These are phyloP conservation scores for Rousettus leschenaultii DNA, from an alignment of 2,113 vertebrate genomes.

Conservation along the genomic window DNA sequence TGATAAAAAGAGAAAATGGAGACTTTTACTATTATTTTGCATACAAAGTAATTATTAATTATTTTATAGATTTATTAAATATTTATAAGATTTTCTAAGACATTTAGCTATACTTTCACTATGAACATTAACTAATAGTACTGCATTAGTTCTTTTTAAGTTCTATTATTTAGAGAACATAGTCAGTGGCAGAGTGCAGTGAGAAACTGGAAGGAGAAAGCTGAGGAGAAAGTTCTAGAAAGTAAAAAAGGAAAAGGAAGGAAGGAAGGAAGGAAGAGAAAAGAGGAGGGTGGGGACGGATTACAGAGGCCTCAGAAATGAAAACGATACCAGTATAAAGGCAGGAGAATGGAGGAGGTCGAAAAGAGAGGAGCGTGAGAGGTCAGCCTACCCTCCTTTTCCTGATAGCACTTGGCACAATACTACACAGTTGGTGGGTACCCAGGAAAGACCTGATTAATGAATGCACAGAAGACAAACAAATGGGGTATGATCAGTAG, in stretches of 20 bases:
- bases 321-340: not conserved
- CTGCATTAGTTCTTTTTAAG: not conserved
- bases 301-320: not conserved
- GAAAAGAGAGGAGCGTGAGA: not conserved
- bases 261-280: not conserved
- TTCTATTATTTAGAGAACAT: not conserved
- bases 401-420: too few relatives aligned
- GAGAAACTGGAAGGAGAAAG: not conserved
- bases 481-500: not conserved
- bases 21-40: not conserved
- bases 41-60: slow-evolving; percentile 24
- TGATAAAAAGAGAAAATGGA: not conserved
- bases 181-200: not conserved
- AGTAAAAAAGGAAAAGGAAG: not conserved
- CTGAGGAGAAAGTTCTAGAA: not conserved
- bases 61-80: slow-evolving; percentile 14
- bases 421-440: too few relatives aligned
- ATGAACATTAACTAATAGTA: not conserved
- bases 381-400: not conserved
- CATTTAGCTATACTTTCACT: not conserved
- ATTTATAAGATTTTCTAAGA: not conserved
- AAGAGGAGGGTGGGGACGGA: not conserved
- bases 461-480: not conserved
- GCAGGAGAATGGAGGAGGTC: not conserved
- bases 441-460: not conserved